These are phyloP conservation scores for Sander vitreus DNA, from an alignment of 2,113 vertebrate species.

Conservation along the genomic window DNA sequence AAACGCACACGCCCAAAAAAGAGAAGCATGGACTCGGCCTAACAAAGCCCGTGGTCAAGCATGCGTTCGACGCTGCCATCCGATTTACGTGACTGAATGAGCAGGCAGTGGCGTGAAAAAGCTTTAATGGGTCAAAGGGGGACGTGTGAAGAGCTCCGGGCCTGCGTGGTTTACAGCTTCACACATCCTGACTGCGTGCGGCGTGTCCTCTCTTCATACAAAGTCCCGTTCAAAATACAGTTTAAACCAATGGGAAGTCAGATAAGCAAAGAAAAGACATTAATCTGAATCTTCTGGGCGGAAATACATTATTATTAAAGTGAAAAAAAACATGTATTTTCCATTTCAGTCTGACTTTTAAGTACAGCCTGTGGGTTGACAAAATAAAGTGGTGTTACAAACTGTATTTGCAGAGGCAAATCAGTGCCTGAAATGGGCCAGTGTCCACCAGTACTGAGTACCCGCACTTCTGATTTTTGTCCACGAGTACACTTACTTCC, in stretches of 20 bases:
- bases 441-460: no score
- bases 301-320: neutral
- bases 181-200: neutral
- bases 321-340: neutral
- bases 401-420: neutral
- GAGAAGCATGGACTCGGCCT: neutral
- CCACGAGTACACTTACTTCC: no score
- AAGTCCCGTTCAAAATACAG: neutral
- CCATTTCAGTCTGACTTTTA: no score
- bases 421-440: no score
- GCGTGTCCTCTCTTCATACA: neutral
- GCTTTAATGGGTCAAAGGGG: conserved; percentile 24
- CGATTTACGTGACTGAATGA: conserved; percentile 31
- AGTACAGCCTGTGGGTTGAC: neutral
- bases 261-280: neutral
- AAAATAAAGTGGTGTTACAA: neutral
- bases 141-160: conserved; percentile 2
- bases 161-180: neutral
- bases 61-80: neutral
- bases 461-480: no score
- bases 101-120: conserved; percentile 22
- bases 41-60: neutral
- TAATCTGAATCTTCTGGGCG: neutral
- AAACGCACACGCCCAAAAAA: neutral
- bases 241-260: neutral